Evolutionary conservation across 64 coral and sea anemone species (phyloP).

Genomic region (Hydrozoanthus tunicans): DNA sequence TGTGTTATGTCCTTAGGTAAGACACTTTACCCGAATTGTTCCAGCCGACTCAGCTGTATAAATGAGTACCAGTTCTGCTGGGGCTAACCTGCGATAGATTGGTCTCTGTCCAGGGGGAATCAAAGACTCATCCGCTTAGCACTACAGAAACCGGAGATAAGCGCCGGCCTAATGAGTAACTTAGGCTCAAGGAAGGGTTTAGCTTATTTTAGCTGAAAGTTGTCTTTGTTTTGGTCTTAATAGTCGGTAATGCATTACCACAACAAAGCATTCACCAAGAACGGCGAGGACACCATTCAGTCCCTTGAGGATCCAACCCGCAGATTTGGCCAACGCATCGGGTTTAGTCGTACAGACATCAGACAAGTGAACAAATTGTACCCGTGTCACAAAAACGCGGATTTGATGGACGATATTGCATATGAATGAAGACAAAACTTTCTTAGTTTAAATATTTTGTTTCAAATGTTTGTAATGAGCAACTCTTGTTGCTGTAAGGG

Average conservation of each 20-base stretch:
- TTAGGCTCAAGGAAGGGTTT: no score
- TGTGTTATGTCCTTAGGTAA: no score
- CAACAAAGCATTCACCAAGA: conserved; percentile 48
- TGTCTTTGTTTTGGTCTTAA: background rate
- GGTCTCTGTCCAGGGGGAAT: no score
- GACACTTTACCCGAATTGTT: no score
- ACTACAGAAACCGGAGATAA: no score
- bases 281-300: conserved; percentile 41
- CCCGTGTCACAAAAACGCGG: conserved; percentile 21
- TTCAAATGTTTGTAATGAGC: background rate
- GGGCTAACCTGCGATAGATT: no score
- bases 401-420: conserved; percentile 47
- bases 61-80: no score
- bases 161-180: no score
- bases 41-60: no score
- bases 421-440: conserved; percentile 10
- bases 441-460: background rate
- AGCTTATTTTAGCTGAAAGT: no score
- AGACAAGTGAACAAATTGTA: conserved; percentile 47
- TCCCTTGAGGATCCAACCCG: conserved; percentile 15
- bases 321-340: conserved; percentile 51
- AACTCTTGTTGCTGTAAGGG: background rate
- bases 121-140: no score
- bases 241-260: conserved; percentile 61
- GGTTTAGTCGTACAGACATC: conserved; percentile 49